These are phyloP conservation scores for Epicauta chinensis DNA, from an alignment of 1,140 invertebrate genomes.

Conservation along the genomic window DNA sequence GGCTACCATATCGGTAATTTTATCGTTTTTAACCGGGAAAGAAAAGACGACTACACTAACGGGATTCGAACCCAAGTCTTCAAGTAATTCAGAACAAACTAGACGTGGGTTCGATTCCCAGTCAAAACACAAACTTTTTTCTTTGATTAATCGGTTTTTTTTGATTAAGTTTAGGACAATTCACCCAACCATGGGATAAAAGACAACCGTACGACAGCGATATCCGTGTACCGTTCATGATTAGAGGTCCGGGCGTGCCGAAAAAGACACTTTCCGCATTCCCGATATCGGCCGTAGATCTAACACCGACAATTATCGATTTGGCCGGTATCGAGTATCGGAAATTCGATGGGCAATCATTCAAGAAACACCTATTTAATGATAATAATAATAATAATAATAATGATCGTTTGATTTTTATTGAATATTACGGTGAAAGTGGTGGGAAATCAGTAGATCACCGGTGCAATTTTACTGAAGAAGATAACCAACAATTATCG, in stretches of 20 bases:
- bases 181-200: slow-evolving; percentile 80
- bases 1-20: slow-evolving; percentile 76
- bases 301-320: slow-evolving; percentile 73
- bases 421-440: slow-evolving; percentile 76
- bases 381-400: slow-evolving; percentile 1
- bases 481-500: slow-evolving; percentile 49
- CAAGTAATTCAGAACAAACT: too few species aligned
- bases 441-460: slow-evolving; percentile 45
- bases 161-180: slow-evolving; percentile 56
- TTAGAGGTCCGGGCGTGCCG: slow-evolving; percentile 65
- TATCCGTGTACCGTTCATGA: slow-evolving; percentile 72
- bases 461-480: slow-evolving; percentile 51
- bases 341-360: slow-evolving; percentile 61
- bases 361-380: slow-evolving; percentile 41
- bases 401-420: slow-evolving; percentile 45
- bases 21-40: not conserved
- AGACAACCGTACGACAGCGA: slow-evolving; percentile 85
- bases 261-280: slow-evolving; percentile 44
- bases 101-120: too few species aligned
- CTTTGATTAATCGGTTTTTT: not conserved
- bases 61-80: not conserved
- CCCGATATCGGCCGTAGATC: slow-evolving; percentile 68
- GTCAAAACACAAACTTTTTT: too few species aligned
- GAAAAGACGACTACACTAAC: not conserved
- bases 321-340: slow-evolving; percentile 51